Percentiles rank a stretch among this genome's conserved stretches.
Conservation (phyloP, 1,140 invertebrate species). For the Formica exsecta region DNA sequence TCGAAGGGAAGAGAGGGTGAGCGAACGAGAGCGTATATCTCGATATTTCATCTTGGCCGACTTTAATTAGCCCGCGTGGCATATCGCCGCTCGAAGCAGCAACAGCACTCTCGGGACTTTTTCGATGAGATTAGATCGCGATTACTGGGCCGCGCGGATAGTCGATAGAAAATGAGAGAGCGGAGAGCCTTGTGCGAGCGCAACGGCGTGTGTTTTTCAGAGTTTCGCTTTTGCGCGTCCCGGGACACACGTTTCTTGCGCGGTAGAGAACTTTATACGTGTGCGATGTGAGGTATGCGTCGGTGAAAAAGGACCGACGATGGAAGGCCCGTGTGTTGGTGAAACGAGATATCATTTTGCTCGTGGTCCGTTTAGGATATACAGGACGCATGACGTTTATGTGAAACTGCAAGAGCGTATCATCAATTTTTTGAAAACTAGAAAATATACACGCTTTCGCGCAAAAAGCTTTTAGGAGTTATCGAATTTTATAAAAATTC, state of each 20-base stretch:
- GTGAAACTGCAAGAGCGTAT: background rate
- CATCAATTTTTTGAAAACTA: background rate
- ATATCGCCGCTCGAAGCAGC: conserved; percentile 54
- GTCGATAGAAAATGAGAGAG: conserved; percentile 32
- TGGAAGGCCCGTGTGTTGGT: background rate
- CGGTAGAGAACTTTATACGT: conserved; percentile 29
- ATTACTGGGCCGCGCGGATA: conserved; percentile 45
- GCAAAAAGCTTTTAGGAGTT: background rate
- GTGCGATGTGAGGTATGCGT: conserved; percentile 38
- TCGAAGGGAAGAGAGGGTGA: background rate
- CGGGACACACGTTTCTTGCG: conserved; percentile 49
- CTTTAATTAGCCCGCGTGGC: conserved; percentile 76
- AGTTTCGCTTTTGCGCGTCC: conserved; percentile 28
- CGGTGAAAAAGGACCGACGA: background rate
- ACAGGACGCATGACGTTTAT: background rate
- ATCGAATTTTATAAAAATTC: background rate
- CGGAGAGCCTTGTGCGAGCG: background rate
- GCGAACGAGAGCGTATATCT: conserved; percentile 69
- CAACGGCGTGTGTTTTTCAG: conserved; percentile 31
- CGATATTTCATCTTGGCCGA: conserved; percentile 76
- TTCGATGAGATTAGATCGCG: conserved; percentile 58
- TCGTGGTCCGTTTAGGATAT: background rate
- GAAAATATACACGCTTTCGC: background rate
- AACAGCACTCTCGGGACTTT: conserved; percentile 43
- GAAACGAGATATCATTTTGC: conserved; percentile 17